phyloP scores from a whole-genome alignment of 2,113 vertebrate genomes.

The Telmatochromis brachygnathus region DNA sequence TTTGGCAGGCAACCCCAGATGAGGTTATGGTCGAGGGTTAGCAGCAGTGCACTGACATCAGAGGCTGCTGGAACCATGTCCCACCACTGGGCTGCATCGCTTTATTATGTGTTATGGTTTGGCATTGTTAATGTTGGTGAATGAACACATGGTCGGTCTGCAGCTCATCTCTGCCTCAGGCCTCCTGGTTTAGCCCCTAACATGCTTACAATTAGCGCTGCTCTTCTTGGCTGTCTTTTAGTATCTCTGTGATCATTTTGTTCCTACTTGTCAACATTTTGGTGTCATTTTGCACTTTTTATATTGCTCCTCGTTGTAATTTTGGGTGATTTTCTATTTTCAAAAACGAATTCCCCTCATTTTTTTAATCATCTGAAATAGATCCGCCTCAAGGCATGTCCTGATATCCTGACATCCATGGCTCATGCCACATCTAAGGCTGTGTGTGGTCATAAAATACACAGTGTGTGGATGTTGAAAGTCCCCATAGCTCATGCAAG shows the following conservation, averaged over 20 bases:
- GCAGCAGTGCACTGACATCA: background rate
- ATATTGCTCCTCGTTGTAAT: background rate
- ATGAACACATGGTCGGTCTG: accelerated
- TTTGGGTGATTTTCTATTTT: background rate
- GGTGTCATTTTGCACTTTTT: background rate
- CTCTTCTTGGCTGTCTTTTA: background rate
- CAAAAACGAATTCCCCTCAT: accelerated
- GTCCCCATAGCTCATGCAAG: background rate
- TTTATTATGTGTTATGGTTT: background rate
- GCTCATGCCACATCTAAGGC: background rate
- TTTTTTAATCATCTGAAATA: background rate
- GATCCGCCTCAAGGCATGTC: background rate
- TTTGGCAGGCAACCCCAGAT: background rate
- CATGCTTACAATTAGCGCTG: background rate
- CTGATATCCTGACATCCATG: background rate
- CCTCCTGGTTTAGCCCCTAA: background rate
- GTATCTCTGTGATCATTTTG: background rate
- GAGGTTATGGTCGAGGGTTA: background rate
- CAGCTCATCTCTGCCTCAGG: background rate
- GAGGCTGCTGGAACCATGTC: background rate
- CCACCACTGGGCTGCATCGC: background rate
- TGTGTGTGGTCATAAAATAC: background rate
- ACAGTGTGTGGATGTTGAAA: background rate
- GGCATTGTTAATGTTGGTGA: background rate
- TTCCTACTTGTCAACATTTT: background rate